Base-by-base conservation (phyloP, 2,113 vertebrate genomes). In the Hiodon tergisus region DNA sequence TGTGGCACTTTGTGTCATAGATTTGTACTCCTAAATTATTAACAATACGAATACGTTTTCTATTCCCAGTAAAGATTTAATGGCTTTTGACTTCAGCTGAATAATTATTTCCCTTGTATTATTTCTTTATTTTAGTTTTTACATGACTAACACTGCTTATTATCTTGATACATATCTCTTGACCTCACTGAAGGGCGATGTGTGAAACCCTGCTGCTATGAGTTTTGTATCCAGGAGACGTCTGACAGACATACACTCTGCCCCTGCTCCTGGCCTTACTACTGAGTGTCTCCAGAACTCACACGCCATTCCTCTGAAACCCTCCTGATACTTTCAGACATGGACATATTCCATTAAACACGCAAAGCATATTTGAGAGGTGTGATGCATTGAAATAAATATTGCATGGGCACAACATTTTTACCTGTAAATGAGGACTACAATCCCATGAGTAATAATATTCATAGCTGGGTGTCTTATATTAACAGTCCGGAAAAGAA, bases 391-490 rank as follows among this genome's bases (percentile, higher is more conserved):
- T 48, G 65, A 47, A 58, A 59, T 47, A 16, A 17, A 51, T 55
- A 57, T n/a, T 53, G 51, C 10, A 9, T 6, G 10, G 47, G 31
- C 51, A 54, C 58, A 47, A 46, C 75, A 55, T 52, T 5, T 11
- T 67, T 58, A 31, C 57, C 53, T 13, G 59, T 76, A 6, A 61
- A 62, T 14, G 16, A 9, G 17, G 62, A 67, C 4, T 9, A 52
- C 8, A 10, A 13, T 6, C 2, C 4, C 48, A 17, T 14, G 8
- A n/a, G 9, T 46, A 47, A 59, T 61, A 54, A 48, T 50, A 55
- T 62, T 78, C 72, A 73, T 11, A 14, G 46, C 13, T n/a, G 47
- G 6, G 3, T 71, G 55, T 55, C n/a, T 67, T 57, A 71, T 71
- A 71, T 57, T 71, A n/a, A n/a, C 6, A 1, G 6, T 11, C 11